These are phyloP conservation scores for Apeltes quadracus DNA, from an alignment of 2,113 vertebrate genomes.

Conservation along the genomic window DNA sequence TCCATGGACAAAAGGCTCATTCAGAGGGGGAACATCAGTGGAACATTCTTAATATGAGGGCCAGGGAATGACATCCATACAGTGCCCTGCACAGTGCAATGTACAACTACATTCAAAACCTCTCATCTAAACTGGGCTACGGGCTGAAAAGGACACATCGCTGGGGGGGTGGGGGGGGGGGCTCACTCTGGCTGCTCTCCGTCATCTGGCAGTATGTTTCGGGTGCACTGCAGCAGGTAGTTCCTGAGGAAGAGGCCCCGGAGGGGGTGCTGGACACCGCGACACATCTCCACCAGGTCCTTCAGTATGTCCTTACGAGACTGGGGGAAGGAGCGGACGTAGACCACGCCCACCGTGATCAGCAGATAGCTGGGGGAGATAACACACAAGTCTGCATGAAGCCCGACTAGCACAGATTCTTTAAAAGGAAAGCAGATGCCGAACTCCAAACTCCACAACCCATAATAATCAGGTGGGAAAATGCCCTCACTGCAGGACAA, in stretches of 20 bases:
- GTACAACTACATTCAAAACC: too few relatives aligned
- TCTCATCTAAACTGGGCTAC: too few relatives aligned
- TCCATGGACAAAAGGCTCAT: too few relatives aligned
- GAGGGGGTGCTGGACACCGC: constrained; percentile 97
- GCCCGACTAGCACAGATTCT: neutral
- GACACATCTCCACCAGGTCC: constrained; percentile 99
- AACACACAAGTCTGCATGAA: neutral
- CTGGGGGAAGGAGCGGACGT: constrained; percentile 98
- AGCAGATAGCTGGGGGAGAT: constrained; percentile 87
- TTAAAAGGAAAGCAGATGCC: neutral
- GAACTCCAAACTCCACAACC: neutral
- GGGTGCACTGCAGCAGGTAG: constrained; percentile 96
- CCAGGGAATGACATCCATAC: too few relatives aligned
- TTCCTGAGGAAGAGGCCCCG: constrained; percentile 96
- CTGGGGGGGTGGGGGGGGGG: neutral
- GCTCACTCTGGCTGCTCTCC: constrained; percentile 94
- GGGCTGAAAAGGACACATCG: too few relatives aligned
- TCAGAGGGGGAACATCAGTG: too few relatives aligned
- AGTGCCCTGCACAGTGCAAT: too few relatives aligned
- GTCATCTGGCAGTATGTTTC: constrained; percentile 97
- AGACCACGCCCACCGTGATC: constrained; percentile 98
- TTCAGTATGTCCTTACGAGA: constrained; percentile 98
- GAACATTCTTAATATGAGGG: too few relatives aligned
- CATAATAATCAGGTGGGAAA: neutral
- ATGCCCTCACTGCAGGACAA: neutral